Evolutionary conservation across 2,113 vertebrate species (phyloP).

Genomic region (Butastur rufipennis): DNA sequence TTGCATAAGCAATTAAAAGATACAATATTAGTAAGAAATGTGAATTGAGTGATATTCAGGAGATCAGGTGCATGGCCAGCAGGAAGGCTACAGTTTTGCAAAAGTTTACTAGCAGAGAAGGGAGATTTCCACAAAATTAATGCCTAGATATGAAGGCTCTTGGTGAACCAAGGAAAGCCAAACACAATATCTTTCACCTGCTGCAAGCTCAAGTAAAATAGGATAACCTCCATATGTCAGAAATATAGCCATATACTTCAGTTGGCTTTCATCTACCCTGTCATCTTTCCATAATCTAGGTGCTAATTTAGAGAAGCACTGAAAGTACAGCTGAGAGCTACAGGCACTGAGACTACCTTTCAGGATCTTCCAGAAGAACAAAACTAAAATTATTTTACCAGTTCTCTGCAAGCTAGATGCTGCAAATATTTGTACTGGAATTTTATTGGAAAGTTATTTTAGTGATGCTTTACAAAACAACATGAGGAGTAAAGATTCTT

Average conservation of each 20-base stretch:
- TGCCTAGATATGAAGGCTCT: background rate
- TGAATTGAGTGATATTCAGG: background rate
- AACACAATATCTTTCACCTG: background rate
- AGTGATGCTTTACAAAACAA: background rate
- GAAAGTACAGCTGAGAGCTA: background rate
- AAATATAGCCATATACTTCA: background rate
- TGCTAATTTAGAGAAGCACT: background rate
- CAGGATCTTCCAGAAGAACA: background rate
- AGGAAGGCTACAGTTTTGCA: background rate
- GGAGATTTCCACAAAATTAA: background rate
- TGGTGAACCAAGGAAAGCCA: background rate
- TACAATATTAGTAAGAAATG: background rate
- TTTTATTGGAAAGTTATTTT: background rate
- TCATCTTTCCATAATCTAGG: background rate
- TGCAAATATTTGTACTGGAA: background rate
- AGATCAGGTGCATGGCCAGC: background rate
- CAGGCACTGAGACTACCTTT: background rate
- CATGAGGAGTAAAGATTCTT: background rate
- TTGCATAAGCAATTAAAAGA: background rate
- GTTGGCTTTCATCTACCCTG: background rate
- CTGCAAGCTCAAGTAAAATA: background rate
- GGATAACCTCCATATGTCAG: background rate
- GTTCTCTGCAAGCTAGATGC: background rate
- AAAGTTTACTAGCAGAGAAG: background rate
- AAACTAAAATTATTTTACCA: background rate